phyloP scores from a whole-genome alignment of 2,888 invertebrate species.

The Erebia ligea region DNA sequence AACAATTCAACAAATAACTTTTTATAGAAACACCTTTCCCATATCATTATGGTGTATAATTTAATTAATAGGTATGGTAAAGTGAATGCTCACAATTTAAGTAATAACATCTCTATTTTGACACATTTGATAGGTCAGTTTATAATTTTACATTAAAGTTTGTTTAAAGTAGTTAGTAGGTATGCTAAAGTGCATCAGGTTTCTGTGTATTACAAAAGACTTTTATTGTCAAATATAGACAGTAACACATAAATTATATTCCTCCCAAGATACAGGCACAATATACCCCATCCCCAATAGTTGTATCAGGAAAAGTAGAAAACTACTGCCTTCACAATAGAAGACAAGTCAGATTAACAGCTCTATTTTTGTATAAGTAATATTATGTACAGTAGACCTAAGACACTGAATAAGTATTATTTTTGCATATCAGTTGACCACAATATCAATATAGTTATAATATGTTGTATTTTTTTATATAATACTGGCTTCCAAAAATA shows the following conservation, averaged over 20 bases:
- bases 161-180: neutral
- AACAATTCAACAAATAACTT: slow-evolving; percentile 37
- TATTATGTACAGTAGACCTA: neutral
- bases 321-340: neutral
- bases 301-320: neutral
- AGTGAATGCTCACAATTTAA: slow-evolving; percentile 42
- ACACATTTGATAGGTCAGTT: slow-evolving; percentile 38
- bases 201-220: neutral
- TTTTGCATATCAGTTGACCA: neutral
- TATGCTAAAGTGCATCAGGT: slow-evolving; percentile 11
- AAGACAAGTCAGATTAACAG: slow-evolving; percentile 1
- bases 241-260: neutral
- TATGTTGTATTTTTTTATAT: neutral
- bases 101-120: slow-evolving; percentile 35
- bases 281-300: neutral
- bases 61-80: slow-evolving; percentile 33
- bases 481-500: slow-evolving; percentile 38
- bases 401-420: neutral
- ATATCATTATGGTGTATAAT: slow-evolving; percentile 28
- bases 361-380: neutral
- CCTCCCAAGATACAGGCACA: neutral
- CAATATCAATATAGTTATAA: neutral
- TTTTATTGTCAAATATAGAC: slow-evolving; percentile 6
- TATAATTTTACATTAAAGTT: neutral
- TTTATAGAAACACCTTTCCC: slow-evolving; percentile 33